Percentiles rank a stretch among this genome's conserved stretches.
Conservation (phyloP, 2,888 invertebrate genomes). For the Archips xylosteana region DNA sequence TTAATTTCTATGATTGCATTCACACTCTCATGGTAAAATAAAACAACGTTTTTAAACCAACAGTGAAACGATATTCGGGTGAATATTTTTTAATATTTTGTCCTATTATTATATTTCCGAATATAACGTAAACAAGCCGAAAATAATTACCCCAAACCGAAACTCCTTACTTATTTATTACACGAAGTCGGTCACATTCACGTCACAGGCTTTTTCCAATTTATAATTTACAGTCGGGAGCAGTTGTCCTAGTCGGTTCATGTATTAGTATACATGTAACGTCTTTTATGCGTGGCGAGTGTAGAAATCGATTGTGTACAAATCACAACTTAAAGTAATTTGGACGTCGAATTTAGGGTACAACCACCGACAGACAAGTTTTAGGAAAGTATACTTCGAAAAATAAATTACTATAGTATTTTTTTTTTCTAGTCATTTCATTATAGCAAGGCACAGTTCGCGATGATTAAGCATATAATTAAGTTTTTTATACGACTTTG, state of each 20-base stretch:
- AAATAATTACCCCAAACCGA: constrained; percentile 14
- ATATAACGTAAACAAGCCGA: not conserved
- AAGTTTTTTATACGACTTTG: too few species aligned
- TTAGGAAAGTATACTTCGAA: too few species aligned
- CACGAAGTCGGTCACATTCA: constrained; percentile 39
- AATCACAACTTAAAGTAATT: constrained; percentile 32
- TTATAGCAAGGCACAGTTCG: too few species aligned
- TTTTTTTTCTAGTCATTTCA: too few species aligned
- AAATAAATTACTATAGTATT: too few species aligned
- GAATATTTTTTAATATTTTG: not conserved
- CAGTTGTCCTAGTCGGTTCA: constrained; percentile 26
- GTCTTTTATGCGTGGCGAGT: constrained; percentile 30
- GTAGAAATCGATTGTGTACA: constrained; percentile 46
- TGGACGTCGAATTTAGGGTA: not conserved
- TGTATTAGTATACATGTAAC: constrained; percentile 40
- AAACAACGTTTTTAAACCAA: not conserved
- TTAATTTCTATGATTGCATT: not conserved
- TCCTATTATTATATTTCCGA: not conserved
- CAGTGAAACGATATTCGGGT: not conserved
- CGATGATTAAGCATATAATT: too few species aligned
- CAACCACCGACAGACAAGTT: too few species aligned
- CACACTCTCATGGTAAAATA: not conserved
- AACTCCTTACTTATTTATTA: not conserved
- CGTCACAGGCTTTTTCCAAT: constrained; percentile 46
- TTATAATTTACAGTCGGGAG: constrained; percentile 52